A percentile compares a stretch with the other conserved stretches of the same genome.
phyloP scores from a whole-genome alignment of 1,140 invertebrate species.

The Mercenaria mercenaria region DNA sequence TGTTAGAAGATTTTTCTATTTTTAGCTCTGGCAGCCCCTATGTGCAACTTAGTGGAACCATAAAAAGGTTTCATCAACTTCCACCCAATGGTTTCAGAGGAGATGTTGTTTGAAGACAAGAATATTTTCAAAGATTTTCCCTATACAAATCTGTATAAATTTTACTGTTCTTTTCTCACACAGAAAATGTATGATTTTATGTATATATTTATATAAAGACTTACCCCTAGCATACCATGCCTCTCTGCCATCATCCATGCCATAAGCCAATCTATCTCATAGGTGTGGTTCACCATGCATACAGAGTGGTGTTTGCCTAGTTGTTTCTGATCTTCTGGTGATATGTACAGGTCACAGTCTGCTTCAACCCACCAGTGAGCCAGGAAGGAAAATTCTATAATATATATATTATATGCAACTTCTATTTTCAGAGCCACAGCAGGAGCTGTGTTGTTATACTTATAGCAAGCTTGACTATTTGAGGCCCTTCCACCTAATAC shows the following conservation, averaged over 20 bases:
- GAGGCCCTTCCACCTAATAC: neutral
- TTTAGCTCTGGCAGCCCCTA: no score
- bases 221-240: conserved; percentile 83
- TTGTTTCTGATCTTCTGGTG: conserved; percentile 92
- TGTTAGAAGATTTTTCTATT: no score
- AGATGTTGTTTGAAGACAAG: no score
- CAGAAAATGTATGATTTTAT: no score
- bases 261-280: conserved; percentile 95
- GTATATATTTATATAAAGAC: no score
- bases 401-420: conserved; percentile 1
- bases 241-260: conserved; percentile 85
- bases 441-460: neutral
- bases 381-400: conserved; percentile 95
- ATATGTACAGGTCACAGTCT: conserved; percentile 92
- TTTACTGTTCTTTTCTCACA: no score
- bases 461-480: neutral
- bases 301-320: conserved; percentile 96
- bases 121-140: no score
- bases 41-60: no score
- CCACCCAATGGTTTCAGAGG: no score
- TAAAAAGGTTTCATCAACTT: no score
- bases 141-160: no score
- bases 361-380: conserved; percentile 97
- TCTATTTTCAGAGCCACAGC: no score
- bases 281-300: conserved; percentile 97